phyloP scores from a whole-genome alignment of 2,797 vertebrate species.

The Caiman crocodilus region DNA sequence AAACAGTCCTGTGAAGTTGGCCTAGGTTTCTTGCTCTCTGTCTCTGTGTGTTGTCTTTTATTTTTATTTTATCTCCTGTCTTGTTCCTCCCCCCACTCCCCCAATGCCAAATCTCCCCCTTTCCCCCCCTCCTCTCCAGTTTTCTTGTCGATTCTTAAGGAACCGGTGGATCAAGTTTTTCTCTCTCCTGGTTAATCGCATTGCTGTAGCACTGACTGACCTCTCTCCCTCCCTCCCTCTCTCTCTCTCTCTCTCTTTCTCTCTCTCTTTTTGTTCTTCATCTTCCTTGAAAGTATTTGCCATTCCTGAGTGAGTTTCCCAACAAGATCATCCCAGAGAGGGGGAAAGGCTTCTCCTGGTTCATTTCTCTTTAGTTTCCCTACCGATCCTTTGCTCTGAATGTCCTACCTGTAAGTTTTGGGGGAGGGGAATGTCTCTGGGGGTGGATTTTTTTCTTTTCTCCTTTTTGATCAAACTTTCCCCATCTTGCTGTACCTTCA shows the following conservation, averaged over 20 bases:
- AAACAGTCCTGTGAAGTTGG: slow-evolving; percentile 80
- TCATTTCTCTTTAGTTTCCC: slow-evolving; percentile 72
- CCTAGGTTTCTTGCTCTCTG: slow-evolving; percentile 74
- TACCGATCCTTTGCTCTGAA: slow-evolving; percentile 74
- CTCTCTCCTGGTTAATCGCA: slow-evolving; percentile 88
- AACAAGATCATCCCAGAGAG: slow-evolving; percentile 78
- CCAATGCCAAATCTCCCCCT: slow-evolving; percentile 68
- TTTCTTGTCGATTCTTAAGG: slow-evolving; percentile 88
- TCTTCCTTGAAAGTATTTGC: slow-evolving; percentile 84
- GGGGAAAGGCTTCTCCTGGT: slow-evolving; percentile 63
- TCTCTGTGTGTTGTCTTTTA: neutral
- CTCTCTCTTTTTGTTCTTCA: slow-evolving; percentile 52
- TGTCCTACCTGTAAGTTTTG: slow-evolving; percentile 82
- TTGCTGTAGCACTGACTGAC: slow-evolving; percentile 90
- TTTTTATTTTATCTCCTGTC: slow-evolving; percentile 68
- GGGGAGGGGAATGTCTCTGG: slow-evolving; percentile 45
- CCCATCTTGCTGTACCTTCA: slow-evolving; percentile 63
- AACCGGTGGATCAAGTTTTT: slow-evolving; percentile 99
- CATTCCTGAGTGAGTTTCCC: slow-evolving; percentile 83
- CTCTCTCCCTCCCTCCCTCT: slow-evolving; percentile 73
- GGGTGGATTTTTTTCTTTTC: slow-evolving; percentile 50
- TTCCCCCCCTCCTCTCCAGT: slow-evolving; percentile 80
- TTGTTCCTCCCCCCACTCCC: slow-evolving; percentile 16
- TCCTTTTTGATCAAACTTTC: slow-evolving; percentile 41
- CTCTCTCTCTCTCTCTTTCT: neutral